Percentiles rank a stretch among this genome's conserved stretches.
These are phyloP conservation scores for Oligia fasciuncula DNA, from an alignment of 2,888 invertebrate species.

Conservation along the genomic window DNA sequence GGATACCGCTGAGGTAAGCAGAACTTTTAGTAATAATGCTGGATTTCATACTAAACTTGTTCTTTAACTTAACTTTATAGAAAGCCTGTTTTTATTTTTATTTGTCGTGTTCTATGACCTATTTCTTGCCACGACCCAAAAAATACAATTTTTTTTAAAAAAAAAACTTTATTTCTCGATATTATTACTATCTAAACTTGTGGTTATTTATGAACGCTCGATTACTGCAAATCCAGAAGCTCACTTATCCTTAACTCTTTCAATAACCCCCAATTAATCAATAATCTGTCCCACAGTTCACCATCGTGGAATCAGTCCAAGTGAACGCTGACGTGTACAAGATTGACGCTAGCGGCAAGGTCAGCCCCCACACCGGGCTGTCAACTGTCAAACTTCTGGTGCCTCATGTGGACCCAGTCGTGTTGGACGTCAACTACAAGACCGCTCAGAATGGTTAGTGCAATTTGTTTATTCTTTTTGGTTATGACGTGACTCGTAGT, in stretches of 20 bases:
- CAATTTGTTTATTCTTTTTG: not conserved
- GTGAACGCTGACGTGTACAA: conserved; percentile 90
- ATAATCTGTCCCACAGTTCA: conserved; percentile 73
- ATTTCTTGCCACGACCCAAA: not conserved
- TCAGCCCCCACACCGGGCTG: conserved; percentile 77
- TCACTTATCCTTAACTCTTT: not conserved
- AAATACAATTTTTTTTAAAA: not conserved
- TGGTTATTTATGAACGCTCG: not conserved
- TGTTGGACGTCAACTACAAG: conserved; percentile 84
- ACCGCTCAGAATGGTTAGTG: conserved; percentile 77
- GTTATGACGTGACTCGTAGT: not conserved
- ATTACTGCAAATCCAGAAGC: not conserved
- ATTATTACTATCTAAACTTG: not conserved
- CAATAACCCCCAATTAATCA: not conserved
- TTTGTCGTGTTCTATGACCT: not conserved
- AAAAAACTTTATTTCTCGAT: not conserved
- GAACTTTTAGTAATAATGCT: not conserved
- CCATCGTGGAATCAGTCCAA: conserved; percentile 81
- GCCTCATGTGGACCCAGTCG: conserved; percentile 86
- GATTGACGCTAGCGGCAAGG: conserved; percentile 81
- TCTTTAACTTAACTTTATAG: too few species aligned
- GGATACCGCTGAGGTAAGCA: conserved; percentile 79
- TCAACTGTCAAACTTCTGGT: conserved; percentile 82
- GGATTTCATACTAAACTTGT: not conserved
- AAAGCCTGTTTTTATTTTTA: not conserved